Conservation (phyloP, 2,797 vertebrate genomes). For the Smutsia temminckii region DNA sequence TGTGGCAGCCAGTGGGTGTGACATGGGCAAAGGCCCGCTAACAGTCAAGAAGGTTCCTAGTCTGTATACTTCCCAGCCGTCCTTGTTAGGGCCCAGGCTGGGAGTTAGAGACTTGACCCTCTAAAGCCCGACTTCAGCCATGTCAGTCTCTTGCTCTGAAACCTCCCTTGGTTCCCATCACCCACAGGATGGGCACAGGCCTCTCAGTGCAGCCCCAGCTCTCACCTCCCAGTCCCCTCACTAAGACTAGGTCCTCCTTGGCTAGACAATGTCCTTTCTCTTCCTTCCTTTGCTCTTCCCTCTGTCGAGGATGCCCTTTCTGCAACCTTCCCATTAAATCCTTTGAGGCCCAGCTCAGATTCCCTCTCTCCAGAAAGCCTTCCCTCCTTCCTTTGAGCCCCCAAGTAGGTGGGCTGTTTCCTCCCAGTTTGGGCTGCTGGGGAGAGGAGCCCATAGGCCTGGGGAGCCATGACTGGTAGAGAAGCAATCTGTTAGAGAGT, state of each 20-base stretch:
- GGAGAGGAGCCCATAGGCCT: background rate
- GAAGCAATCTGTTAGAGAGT: background rate
- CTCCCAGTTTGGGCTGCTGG: background rate
- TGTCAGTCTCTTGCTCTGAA: background rate
- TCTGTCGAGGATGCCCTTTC: background rate
- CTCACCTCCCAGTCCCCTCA: too few relatives aligned
- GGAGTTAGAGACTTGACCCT: background rate
- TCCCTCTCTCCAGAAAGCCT: background rate
- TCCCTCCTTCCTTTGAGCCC: background rate
- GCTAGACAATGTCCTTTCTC: background rate
- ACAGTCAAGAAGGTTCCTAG: background rate
- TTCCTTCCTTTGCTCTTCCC: background rate
- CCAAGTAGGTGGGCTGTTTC: background rate
- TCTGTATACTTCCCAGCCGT: slow-evolving; percentile 12
- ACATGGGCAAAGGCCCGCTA: background rate
- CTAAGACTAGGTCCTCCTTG: background rate
- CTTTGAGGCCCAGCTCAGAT: background rate
- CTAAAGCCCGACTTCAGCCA: background rate
- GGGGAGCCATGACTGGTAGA: background rate
- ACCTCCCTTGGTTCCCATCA: background rate
- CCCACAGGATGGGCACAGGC: background rate
- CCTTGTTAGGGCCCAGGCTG: background rate
- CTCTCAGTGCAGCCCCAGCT: background rate
- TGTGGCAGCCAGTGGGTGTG: background rate
- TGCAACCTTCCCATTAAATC: background rate